Conservation (phyloP, 2,888 invertebrate genomes). For the Asteroscopus sphinx region DNA sequence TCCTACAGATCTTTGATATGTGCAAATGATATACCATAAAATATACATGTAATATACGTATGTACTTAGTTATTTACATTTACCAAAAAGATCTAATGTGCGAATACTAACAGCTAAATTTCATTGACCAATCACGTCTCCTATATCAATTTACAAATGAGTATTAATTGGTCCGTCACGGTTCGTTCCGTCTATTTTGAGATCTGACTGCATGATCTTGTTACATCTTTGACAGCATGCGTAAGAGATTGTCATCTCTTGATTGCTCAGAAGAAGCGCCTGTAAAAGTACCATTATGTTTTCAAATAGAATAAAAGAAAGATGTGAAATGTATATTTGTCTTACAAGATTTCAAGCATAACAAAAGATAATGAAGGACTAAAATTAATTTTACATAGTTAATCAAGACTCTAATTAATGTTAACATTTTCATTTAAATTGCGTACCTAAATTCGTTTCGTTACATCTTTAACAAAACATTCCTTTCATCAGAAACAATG, state of each 20-base stretch:
- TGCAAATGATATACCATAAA: no score
- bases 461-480: constrained; percentile 37
- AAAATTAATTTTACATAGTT: constrained; percentile 1
- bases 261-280: constrained; percentile 35
- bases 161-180: constrained; percentile 40
- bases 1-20: no score
- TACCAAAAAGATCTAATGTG: constrained; percentile 6
- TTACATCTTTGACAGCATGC: constrained; percentile 39
- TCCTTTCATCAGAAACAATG: constrained; percentile 18
- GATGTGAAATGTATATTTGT: no score
- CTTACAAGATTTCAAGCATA: no score
- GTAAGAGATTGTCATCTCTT: constrained; percentile 34
- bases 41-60: no score
- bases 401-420: constrained; percentile 31
- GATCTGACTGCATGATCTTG: constrained; percentile 44
- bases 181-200: constrained; percentile 40
- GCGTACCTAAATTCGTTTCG: constrained; percentile 44
- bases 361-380: no score
- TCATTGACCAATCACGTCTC: constrained; percentile 17
- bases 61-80: neutral
- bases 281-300: neutral
- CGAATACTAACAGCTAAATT: constrained; percentile 15
- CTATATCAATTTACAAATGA: constrained; percentile 37
- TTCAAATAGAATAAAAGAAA: neutral
- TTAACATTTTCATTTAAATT: constrained; percentile 36